Base-by-base conservation (phyloP, 2,113 vertebrate species). In the Dissostichus mawsoni region DNA sequence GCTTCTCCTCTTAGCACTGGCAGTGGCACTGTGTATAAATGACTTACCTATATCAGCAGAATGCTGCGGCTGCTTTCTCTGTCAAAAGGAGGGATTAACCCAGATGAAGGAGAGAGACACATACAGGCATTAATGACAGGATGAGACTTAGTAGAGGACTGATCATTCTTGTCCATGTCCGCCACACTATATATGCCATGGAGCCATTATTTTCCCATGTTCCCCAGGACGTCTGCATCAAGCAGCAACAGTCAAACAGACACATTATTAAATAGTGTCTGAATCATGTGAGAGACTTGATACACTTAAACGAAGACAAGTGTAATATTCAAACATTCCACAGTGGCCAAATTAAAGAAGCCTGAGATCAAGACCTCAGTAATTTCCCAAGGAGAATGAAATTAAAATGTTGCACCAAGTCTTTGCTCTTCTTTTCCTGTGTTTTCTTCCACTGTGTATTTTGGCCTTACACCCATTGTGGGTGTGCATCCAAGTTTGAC, bases 41-140 rank as follows among this genome's bases (percentile, higher is more conserved):
- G 76, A 95, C 95, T 95, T 95, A 95, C 95, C 95, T 93, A 95
- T 95, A 44, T 95, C 94, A 92, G 82, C 91, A 92, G 86, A 86
- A 86, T 88, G 78, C 90, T 86, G 85, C 69, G 58, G 90, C 90
- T 89, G 92, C 92, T 85, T 95, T 95, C 85, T 95, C 95, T 95
- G 94, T 95, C 92, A 95, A 76, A 41, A 73, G 92, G 84, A 90
- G 92, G 91, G 92, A 93, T 92, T 92, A 93, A 92, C 91, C 93
- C 92, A 88, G 90, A 76, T 90, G 80, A 89, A 91, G 92, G 87
- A 93, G 92, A 95, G 90, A 95, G 92, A 95, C 87, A 95, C 86
- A 95, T 87, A 94, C 69, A 95, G 87, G 84, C 86, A 92, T 95
- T 95, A 95, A 93, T 92, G 90, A 94, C 82, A 93, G 78, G 68